These are phyloP conservation scores for Cinclus mexicanus DNA, from an alignment of 2,113 vertebrate species.

Conservation along the genomic window DNA sequence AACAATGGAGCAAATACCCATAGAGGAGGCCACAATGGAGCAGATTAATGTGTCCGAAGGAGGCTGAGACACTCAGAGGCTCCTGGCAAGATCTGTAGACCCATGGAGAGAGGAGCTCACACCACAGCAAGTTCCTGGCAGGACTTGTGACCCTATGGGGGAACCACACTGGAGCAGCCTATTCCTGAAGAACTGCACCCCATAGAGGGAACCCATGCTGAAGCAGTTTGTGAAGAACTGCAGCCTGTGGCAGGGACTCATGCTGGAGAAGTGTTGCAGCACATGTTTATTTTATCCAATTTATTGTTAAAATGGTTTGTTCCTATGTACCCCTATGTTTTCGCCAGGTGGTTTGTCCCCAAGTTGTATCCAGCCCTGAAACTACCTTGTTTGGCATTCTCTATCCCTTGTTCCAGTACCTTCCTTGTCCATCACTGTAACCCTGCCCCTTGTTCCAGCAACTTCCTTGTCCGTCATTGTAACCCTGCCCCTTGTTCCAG, in stretches of 20 bases:
- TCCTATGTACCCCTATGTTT: too few relatives aligned
- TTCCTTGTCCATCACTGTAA: too few relatives aligned
- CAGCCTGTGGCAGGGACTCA: neutral
- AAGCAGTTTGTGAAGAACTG: neutral
- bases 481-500: too few relatives aligned
- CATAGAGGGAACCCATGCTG: fast-evolving
- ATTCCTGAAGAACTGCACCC: neutral
- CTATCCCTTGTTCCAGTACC: too few relatives aligned
- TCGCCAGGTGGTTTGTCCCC: too few relatives aligned
- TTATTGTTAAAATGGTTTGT: too few relatives aligned
- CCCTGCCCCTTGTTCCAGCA: too few relatives aligned
- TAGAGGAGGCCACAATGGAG: neutral
- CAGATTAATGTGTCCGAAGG: neutral
- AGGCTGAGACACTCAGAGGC: neutral
- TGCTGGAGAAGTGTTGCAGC: neutral
- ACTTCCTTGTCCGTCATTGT: too few relatives aligned
- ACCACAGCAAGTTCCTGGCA: neutral
- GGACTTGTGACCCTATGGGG: fast-evolving
- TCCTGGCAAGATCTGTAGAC: neutral
- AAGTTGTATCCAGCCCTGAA: too few relatives aligned
- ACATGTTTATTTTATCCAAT: too few relatives aligned
- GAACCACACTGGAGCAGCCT: neutral
- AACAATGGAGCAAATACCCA: neutral
- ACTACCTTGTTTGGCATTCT: too few relatives aligned
- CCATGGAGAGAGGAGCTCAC: neutral